These are phyloP conservation scores for Channallabes apus DNA, from an alignment of 2,797 vertebrate genomes.

Conservation along the genomic window DNA sequence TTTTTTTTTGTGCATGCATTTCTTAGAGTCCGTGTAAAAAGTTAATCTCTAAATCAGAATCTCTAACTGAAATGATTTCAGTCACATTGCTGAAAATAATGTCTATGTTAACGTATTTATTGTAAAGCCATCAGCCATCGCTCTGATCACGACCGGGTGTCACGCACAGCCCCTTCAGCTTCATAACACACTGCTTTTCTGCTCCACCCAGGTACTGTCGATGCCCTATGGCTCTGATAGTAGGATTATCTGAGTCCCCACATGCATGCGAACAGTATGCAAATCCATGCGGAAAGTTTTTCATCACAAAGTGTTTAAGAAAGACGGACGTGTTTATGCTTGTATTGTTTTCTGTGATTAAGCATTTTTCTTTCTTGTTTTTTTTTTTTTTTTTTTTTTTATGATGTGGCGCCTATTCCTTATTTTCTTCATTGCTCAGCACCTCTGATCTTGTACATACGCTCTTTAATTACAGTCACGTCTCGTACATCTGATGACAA, in stretches of 20 bases:
- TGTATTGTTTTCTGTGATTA: conserved; percentile 18
- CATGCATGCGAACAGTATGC: conserved; percentile 23
- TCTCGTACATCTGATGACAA: not conserved
- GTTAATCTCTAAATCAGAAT: no score
- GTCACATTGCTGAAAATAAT: no score
- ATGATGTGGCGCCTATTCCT: not conserved
- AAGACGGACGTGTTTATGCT: not conserved
- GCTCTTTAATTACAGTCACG: not conserved
- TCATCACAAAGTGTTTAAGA: not conserved
- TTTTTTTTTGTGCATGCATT: no score
- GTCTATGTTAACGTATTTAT: no score
- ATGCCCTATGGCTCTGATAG: not conserved
- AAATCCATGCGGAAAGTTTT: conserved; percentile 9
- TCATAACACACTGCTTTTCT: not conserved
- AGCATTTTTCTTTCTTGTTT: not conserved
- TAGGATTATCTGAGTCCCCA: not conserved
- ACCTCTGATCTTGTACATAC: not conserved
- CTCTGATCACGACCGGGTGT: not conserved
- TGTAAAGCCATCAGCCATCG: not conserved
- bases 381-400: conserved; percentile 6
- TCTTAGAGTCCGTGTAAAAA: no score
- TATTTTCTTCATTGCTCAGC: not conserved
- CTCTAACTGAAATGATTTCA: no score
- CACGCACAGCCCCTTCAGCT: not conserved
- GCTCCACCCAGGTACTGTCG: not conserved